Conservation (phyloP, 2,113 vertebrate genomes). For the Sakesphorus luctuosus region DNA sequence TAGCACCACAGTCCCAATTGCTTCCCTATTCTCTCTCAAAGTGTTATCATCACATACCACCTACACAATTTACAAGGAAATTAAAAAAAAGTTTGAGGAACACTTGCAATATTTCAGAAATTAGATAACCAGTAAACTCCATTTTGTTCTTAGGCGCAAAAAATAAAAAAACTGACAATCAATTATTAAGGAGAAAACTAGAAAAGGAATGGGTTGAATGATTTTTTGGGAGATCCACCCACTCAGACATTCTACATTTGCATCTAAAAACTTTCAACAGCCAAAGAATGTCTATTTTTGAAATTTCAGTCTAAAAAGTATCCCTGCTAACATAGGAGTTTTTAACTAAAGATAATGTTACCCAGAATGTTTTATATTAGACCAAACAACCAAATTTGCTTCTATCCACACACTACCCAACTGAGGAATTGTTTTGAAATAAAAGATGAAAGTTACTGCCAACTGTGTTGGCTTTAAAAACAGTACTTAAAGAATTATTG, state of each 20-base stretch:
- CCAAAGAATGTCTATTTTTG: neutral
- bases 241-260: neutral
- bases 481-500: constrained; percentile 32
- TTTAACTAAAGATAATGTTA: neutral
- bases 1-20: neutral
- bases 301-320: neutral
- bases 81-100: neutral
- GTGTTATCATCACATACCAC: constrained; percentile 30
- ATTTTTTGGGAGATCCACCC: neutral
- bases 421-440: constrained; percentile 16
- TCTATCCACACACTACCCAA: neutral
- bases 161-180: neutral
- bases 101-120: neutral
- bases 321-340: neutral
- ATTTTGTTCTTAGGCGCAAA: neutral
- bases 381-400: constrained; percentile 11
- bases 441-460: constrained; percentile 26
- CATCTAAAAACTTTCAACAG: neutral
- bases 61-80: constrained; percentile 8
- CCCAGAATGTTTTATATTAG: neutral
- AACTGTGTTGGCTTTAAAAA: constrained; percentile 20
- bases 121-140: neutral
- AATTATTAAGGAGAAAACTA: neutral
- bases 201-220: neutral
- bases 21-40: constrained; percentile 43